A percentile compares a stretch with the other conserved stretches of the same genome.
phyloP scores from a whole-genome alignment of 92 coral and sea anemone genomes.

The Montipora capitata region DNA sequence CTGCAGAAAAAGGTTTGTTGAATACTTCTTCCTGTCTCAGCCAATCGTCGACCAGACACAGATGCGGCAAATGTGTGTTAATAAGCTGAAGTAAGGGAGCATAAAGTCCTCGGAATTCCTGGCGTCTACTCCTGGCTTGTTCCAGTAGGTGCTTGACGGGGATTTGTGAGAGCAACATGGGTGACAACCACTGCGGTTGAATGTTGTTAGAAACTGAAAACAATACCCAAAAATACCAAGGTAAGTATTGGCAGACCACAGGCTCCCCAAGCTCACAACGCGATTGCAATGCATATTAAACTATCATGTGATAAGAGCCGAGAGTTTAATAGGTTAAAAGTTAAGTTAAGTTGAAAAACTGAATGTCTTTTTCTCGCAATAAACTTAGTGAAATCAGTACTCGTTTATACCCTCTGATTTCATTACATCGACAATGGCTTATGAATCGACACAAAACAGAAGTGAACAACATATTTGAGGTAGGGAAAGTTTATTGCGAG shows the following conservation, averaged over 20 bases:
- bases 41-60: slow-evolving; percentile 98
- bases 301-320: no score
- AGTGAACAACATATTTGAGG: no score
- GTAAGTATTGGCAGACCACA: background rate
- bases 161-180: slow-evolving; percentile 86
- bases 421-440: no score
- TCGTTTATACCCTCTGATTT: no score
- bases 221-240: background rate
- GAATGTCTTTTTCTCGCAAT: no score
- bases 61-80: slow-evolving; percentile 91
- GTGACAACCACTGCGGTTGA: slow-evolving; percentile 84
- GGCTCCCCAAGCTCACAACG: no score
- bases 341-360: no score
- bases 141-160: slow-evolving; percentile 93
- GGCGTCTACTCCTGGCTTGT: slow-evolving; percentile 87
- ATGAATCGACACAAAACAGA: no score
- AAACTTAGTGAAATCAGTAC: no score
- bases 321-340: no score
- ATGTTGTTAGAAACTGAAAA: slow-evolving; percentile 78
- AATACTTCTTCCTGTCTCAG: slow-evolving; percentile 85
- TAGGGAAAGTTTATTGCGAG: no score
- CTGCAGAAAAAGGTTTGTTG: slow-evolving; percentile 19
- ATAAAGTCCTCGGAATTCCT: slow-evolving; percentile 89
- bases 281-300: no score
- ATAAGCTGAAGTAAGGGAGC: slow-evolving; percentile 92